A percentile compares a stretch with the other conserved stretches of the same genome.
These are phyloP conservation scores for Irena cyanogastra DNA, from an alignment of 2,113 vertebrate genomes.

Conservation along the genomic window DNA sequence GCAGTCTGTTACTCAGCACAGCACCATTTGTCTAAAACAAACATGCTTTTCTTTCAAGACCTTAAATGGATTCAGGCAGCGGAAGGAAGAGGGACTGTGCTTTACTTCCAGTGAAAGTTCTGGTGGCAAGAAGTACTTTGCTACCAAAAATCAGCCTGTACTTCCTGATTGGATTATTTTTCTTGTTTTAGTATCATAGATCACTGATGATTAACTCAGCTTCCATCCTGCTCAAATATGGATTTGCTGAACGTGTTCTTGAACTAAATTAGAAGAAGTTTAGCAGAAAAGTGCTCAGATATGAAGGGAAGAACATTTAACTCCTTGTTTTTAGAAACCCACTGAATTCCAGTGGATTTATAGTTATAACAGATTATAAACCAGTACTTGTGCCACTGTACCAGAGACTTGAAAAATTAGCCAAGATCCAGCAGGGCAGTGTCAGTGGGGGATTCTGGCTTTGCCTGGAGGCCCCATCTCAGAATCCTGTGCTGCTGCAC, in stretches of 20 bases:
- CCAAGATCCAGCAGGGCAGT: not conserved
- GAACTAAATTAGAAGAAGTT: not conserved
- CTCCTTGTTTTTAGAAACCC: not conserved
- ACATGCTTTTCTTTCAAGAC: not conserved
- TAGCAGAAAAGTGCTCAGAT: not conserved
- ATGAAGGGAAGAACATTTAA: not conserved
- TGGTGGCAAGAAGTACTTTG: not conserved
- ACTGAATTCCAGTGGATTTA: not conserved
- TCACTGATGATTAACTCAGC: not conserved
- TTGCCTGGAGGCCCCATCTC: not conserved
- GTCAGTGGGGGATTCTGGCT: not conserved
- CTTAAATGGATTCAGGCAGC: not conserved
- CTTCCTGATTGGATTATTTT: not conserved
- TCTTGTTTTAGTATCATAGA: not conserved
- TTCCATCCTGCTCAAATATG: not conserved
- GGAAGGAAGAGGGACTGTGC: not conserved
- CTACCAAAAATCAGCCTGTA: not conserved
- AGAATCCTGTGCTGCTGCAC: constrained; percentile 1
- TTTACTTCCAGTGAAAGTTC: not conserved
- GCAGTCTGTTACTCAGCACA: not conserved
- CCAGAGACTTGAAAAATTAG: constrained; percentile 26
- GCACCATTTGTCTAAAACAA: not conserved
- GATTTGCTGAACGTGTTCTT: not conserved
- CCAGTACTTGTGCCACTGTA: not conserved
- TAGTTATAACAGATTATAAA: not conserved